Base-by-base conservation (phyloP, 2,888 invertebrate species). In the Polydrusus pterygomalis region DNA sequence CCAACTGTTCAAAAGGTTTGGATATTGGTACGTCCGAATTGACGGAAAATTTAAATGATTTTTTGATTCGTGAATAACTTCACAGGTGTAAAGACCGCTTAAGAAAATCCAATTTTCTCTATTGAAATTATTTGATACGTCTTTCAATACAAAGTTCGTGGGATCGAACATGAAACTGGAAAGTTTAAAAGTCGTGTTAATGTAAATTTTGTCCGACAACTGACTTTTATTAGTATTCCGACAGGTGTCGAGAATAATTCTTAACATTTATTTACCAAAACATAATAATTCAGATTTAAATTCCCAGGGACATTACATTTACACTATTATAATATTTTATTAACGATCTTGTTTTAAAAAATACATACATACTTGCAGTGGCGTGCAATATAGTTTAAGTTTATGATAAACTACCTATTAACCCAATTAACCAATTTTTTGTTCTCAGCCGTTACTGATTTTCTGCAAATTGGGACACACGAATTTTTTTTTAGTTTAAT, bases 151-250 rank as follows among this genome's bases (percentile, higher is more conserved):
- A 51, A 49, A 20, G 20, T 51, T 51, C 8, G 47, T 47, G 47
- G 47, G 47, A 47, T n/a, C 1, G 7, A 47, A 47, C 47, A 17
- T 47, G 47, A 47, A 47, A 11, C 3, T 54, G 20, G n/a, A 30
- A 54, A 17, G 20, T n/a, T n/a, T 6, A n/a, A 54, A 30, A 54
- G n/a, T 54, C 30, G 13, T 30, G 54, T 54, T 54, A 25, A 54
- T 54, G 25, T 54, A 30, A 54, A 54, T 54, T 54, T 54, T n/a
- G n/a, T 54, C 30, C 25, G 54, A 54, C 25, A 54, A 54, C 30
- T 54, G 25, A 54, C 13, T n/a, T 25, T 54, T 54, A 54, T 54
- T 30, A n/a, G 25, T n/a, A 54, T 54, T 30, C 54, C 30, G 8
- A 54, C 30, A 54, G 11, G 54, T 54, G 54, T 17, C 54, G 25